Percentiles rank a stretch among this genome's conserved stretches.
These are phyloP conservation scores for Pectinophora gossypiella DNA, from an alignment of 1,140 invertebrate genomes.

Conservation along the genomic window DNA sequence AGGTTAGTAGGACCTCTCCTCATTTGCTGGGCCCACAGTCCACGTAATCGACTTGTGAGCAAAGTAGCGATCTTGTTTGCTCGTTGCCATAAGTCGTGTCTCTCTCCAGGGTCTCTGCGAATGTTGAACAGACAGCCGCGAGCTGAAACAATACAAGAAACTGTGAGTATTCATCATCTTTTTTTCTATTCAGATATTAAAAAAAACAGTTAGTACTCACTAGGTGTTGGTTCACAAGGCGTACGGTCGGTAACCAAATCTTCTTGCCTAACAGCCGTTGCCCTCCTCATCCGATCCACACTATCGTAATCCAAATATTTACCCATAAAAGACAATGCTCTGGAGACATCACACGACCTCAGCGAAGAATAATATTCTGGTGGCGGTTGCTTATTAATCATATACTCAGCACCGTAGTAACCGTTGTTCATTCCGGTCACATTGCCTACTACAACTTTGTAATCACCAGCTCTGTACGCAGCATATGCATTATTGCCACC, in stretches of 20 bases:
- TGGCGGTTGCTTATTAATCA: slow-evolving; percentile 34
- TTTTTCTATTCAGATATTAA: background rate
- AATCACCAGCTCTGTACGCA: slow-evolving; percentile 57
- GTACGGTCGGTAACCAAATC: slow-evolving; percentile 37
- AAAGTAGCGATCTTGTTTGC: slow-evolving; percentile 39
- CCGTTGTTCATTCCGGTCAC: slow-evolving; percentile 50
- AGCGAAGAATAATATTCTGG: slow-evolving; percentile 47
- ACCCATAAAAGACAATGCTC: slow-evolving; percentile 40
- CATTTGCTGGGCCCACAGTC: slow-evolving; percentile 39
- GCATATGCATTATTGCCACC: slow-evolving; percentile 37
- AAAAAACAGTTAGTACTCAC: slow-evolving; percentile 35
- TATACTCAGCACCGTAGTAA: slow-evolving; percentile 49
- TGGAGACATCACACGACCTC: slow-evolving; percentile 35
- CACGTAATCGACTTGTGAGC: slow-evolving; percentile 39
- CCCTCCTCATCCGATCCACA: slow-evolving; percentile 34
- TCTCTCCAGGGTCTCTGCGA: slow-evolving; percentile 47
- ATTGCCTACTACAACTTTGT: slow-evolving; percentile 60
- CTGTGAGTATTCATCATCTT: background rate
- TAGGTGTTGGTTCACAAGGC: slow-evolving; percentile 43
- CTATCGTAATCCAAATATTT: slow-evolving; percentile 35
- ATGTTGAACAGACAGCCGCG: slow-evolving; percentile 56
- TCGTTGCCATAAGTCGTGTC: slow-evolving; percentile 46
- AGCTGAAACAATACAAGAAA: slow-evolving; percentile 28
- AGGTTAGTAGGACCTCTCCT: slow-evolving; percentile 29
- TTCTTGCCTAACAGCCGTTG: slow-evolving; percentile 29